Evolutionary conservation across 2,888 invertebrate genomes (phyloP), one percentile per base, ranked within the genome.

Genomic region (Dryobota labecula): DNA sequence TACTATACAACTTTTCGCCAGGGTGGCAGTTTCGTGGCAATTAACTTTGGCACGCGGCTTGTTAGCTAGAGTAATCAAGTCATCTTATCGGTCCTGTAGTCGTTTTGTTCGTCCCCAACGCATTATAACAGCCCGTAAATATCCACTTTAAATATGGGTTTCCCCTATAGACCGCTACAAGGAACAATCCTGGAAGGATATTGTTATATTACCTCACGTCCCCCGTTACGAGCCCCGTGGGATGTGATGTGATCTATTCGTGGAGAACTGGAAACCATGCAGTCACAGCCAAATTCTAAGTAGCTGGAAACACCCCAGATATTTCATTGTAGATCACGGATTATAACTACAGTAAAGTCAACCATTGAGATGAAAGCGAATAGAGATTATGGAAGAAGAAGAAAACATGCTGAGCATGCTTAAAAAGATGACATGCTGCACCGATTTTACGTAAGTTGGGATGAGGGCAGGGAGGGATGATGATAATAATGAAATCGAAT

Each of bases 111-210:
- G 68, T 80, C 80, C 80, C 79, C 43, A 54, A 64, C 51, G 76
- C 66, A 67, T 80, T 80, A 80, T 66, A 79, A 66, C 62, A 64
- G 47, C 58, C 58, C 76, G 79, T 80, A 80, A 80, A 80, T 80
- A 80, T 76, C 80, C 60, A 57, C 76, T 80, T 80, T 80, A 69
- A 80, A 80, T 81, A 66, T 57, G 76, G 81, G 80, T 80, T 76
- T 63, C 51, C 80, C 80, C 80, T 38, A 60, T n/a, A 80, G 79
- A 63, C 72, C 56, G 65, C 47, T 80, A 80, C 68, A 76, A 64
- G 65, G 80, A 79, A 71, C 76, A 80, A 80, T 80, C 63, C 66
- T 80, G 76, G 47, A 72, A 72, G 69, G 63, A 80, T 80, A 80
- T 80, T 80, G 72, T 63, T 80, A 69, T 72, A 76, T 72, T 69